phyloP scores from a whole-genome alignment of 2,888 invertebrate genomes.

The Boloria euphrosyne region DNA sequence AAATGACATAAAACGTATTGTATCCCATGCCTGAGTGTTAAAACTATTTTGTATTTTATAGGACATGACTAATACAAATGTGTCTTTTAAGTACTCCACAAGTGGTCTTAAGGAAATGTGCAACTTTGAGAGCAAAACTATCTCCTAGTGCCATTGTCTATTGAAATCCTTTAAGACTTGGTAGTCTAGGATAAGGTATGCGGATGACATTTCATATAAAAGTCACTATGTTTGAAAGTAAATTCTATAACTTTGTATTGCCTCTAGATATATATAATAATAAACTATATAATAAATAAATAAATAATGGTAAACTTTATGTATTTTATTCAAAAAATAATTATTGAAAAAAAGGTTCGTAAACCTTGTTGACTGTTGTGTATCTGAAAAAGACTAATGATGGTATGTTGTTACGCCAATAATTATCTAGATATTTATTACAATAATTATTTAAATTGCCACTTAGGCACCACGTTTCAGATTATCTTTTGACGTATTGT shows the following conservation, averaged over 20 bases:
- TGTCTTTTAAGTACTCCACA: slow-evolving; percentile 17
- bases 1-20: slow-evolving; percentile 11
- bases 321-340: too few relatives aligned
- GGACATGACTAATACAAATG: slow-evolving; percentile 11
- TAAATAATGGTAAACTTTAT: too few relatives aligned
- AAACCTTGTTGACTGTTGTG: neutral
- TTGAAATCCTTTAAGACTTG: slow-evolving; percentile 14
- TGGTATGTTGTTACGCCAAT: neutral
- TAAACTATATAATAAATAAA: too few relatives aligned
- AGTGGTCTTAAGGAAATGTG: slow-evolving; percentile 13
- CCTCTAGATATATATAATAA: too few relatives aligned
- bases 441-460: slow-evolving; percentile 6
- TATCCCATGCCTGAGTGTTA: neutral
- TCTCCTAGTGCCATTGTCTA: neutral
- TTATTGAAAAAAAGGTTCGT: too few relatives aligned
- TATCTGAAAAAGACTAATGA: neutral
- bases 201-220: neutral
- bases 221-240: neutral
- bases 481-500: neutral
- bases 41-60: slow-evolving; percentile 3
- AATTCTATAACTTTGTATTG: too few relatives aligned
- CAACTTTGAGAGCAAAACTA: slow-evolving; percentile 8
- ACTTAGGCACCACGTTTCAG: slow-evolving; percentile 3
- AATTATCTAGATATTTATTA: slow-evolving; percentile 1
- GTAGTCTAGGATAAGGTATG: neutral